phyloP scores from a whole-genome alignment of 2,797 vertebrate genomes.

The Artibeus jamaicensis region DNA sequence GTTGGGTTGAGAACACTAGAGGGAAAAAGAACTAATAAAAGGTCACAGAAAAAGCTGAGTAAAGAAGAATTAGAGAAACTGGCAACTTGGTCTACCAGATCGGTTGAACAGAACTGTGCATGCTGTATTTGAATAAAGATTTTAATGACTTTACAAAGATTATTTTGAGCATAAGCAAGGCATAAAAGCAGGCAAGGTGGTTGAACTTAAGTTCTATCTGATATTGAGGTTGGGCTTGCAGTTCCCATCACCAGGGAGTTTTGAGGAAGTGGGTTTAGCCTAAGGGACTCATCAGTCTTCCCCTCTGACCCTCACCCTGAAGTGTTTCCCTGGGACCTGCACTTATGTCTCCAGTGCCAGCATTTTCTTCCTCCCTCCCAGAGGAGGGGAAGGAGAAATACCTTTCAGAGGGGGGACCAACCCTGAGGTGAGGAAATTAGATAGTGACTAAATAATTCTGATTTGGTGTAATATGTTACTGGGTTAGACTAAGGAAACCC shows the following conservation, averaged over 20 bases:
- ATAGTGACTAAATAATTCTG: background rate
- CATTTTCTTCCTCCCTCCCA: background rate
- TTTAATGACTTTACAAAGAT: background rate
- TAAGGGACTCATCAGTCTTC: background rate
- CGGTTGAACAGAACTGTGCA: background rate
- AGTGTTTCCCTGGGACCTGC: background rate
- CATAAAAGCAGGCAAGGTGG: background rate
- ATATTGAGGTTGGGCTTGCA: background rate
- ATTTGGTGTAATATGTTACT: background rate
- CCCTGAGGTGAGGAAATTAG: background rate
- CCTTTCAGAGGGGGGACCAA: background rate
- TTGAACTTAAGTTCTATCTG: background rate
- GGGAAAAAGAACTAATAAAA: background rate
- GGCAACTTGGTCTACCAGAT: background rate
- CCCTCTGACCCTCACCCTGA: background rate
- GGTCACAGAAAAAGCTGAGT: background rate
- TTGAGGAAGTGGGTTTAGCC: background rate
- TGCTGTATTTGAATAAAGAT: background rate
- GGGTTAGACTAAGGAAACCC: background rate
- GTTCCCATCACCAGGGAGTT: background rate
- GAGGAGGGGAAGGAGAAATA: background rate
- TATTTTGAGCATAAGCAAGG: background rate
- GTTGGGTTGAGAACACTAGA: background rate
- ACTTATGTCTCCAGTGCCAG: background rate
- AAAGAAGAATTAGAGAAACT: background rate